phyloP scores from a whole-genome alignment of 2,113 vertebrate genomes.

The Brachypodius melanocephalos region DNA sequence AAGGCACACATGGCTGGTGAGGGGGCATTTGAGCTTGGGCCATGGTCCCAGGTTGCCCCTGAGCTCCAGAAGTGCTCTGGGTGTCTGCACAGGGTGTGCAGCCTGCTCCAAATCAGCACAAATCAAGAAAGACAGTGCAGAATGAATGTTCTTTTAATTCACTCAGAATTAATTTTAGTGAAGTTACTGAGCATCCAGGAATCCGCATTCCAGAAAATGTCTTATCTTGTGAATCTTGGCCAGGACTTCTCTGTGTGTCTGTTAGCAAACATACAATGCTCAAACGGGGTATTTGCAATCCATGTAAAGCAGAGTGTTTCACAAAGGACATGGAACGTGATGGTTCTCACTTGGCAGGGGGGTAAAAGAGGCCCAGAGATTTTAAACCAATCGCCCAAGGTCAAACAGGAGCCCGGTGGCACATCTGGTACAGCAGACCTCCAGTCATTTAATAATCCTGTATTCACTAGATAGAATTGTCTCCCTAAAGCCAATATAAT shows the following conservation, averaged over 20 bases:
- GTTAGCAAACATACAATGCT: neutral
- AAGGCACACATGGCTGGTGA: neutral
- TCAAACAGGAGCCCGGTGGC: neutral
- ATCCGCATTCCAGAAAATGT: neutral
- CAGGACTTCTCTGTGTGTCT: neutral
- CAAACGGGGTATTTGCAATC: neutral
- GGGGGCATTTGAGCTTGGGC: neutral
- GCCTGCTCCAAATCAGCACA: neutral
- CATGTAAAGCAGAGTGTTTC: neutral
- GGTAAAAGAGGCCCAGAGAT: neutral
- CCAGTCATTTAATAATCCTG: neutral
- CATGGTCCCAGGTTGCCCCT: neutral
- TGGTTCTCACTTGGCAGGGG: neutral
- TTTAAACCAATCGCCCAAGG: neutral
- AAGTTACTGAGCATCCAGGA: neutral
- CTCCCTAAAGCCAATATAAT: conserved; percentile 34
- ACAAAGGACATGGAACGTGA: neutral
- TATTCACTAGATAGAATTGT: neutral
- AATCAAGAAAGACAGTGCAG: neutral
- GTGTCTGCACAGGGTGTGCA: neutral
- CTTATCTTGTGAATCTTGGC: neutral
- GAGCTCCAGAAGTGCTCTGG: neutral
- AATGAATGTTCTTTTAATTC: neutral
- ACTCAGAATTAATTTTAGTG: neutral
- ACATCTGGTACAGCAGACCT: neutral